These are phyloP conservation scores for Zaprionus kolodkinae DNA, from an alignment of 1,140 invertebrate species.

Conservation along the genomic window DNA sequence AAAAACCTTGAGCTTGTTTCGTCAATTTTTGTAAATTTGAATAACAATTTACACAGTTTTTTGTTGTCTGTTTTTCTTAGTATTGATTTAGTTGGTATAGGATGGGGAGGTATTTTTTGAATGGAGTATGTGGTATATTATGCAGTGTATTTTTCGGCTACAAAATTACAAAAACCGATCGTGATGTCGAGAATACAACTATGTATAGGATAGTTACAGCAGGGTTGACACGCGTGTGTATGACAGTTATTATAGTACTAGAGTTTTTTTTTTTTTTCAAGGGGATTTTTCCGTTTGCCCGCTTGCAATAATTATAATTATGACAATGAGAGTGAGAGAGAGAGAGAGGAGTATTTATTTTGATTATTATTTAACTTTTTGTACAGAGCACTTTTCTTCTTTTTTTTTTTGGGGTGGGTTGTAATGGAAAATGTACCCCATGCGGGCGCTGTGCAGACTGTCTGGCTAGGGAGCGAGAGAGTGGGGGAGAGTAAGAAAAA, in stretches of 20 bases:
- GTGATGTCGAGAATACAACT: too few relatives aligned
- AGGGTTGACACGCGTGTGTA: too few relatives aligned
- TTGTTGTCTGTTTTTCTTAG: too few relatives aligned
- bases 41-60: too few relatives aligned
- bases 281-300: slow-evolving; percentile 41
- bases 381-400: neutral
- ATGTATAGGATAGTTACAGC: too few relatives aligned
- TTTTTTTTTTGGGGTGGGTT: slow-evolving; percentile 10
- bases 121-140: too few relatives aligned
- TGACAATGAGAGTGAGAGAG: slow-evolving; percentile 30
- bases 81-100: too few relatives aligned
- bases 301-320: slow-evolving; percentile 35
- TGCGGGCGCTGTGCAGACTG: slow-evolving; percentile 25
- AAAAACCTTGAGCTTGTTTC: too few relatives aligned
- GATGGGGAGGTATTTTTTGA: too few relatives aligned
- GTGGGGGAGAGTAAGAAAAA: neutral
- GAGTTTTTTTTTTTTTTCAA: slow-evolving; percentile 6
- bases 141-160: too few relatives aligned
- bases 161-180: too few relatives aligned
- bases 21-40: too few relatives aligned
- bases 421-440: slow-evolving; percentile 29
- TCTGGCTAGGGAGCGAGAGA: neutral
- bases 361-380: slow-evolving; percentile 21
- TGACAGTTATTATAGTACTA: slow-evolving; percentile 11
- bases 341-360: slow-evolving; percentile 36